Conservation (phyloP, 1,140 invertebrate genomes). For the Papilio polyxenes region DNA sequence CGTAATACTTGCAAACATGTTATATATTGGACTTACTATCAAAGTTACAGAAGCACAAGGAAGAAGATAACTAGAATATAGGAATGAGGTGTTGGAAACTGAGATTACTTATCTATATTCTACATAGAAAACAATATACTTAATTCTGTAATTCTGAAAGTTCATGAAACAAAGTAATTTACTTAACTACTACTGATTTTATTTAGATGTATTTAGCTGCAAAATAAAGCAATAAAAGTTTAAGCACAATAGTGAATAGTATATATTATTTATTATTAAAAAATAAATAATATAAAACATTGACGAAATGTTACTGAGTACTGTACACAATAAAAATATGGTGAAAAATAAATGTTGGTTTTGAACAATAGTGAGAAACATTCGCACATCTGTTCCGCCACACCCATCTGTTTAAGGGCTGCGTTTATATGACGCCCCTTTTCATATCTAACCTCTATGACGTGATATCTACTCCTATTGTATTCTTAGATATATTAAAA, state of each 20-base stretch:
- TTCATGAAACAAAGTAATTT: too few relatives aligned
- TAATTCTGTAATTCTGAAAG: too few relatives aligned
- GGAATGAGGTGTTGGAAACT: too few relatives aligned
- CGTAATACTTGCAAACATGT: too few relatives aligned
- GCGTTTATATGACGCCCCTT: conserved; percentile 24
- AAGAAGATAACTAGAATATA: too few relatives aligned
- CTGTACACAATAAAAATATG: conserved; percentile 5
- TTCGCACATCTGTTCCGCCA: conserved; percentile 62
- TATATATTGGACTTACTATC: too few relatives aligned
- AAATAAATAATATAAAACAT: neutral
- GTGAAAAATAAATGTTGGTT: conserved; percentile 10
- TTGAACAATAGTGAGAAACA: conserved; percentile 21
- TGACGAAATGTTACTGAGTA: neutral
- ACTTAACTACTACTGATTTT: too few relatives aligned
- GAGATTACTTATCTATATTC: too few relatives aligned
- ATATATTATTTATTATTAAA: neutral
- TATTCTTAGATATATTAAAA: neutral
- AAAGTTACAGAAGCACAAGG: conserved; percentile 20
- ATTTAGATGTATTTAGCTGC: too few relatives aligned
- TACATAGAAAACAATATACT: too few relatives aligned
- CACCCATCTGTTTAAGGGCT: conserved; percentile 57
- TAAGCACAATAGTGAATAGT: too few relatives aligned
- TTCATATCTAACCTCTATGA: neutral
- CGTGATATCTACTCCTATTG: neutral
- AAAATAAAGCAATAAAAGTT: too few relatives aligned